These are phyloP conservation scores for Acanthisitta chloris DNA, from an alignment of 2,113 vertebrate species.

Conservation along the genomic window DNA sequence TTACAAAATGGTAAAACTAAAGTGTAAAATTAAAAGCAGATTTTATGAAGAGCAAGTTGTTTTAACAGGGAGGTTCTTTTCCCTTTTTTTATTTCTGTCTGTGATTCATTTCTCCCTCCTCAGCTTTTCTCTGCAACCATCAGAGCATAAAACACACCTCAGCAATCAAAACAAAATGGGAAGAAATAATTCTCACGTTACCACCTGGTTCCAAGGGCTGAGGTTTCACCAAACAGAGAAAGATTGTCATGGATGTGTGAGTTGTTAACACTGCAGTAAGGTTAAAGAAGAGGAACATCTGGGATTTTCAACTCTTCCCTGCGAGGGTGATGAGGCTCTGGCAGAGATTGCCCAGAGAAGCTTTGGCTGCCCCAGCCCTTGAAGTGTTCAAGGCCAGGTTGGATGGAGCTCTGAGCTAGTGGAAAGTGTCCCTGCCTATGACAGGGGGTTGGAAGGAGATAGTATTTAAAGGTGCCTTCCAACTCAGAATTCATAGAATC, in stretches of 20 bases:
- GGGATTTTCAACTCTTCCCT: not conserved
- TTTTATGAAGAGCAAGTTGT: not conserved
- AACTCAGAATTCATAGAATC: no score
- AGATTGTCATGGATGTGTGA: not conserved
- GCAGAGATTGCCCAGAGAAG: not conserved
- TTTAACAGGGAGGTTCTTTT: not conserved
- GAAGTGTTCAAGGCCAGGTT: rapidly evolving
- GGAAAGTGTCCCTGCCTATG: not conserved
- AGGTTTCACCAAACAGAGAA: not conserved
- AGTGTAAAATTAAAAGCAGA: not conserved
- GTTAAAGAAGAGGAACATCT: not conserved
- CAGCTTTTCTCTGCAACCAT: not conserved
- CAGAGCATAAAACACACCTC: not conserved
- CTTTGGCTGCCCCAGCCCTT: not conserved
- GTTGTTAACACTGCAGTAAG: not conserved
- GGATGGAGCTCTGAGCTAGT: not conserved
- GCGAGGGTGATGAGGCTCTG: not conserved
- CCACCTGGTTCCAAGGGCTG: not conserved
- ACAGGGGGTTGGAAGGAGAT: no score
- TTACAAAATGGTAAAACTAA: not conserved
- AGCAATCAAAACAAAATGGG: not conserved
- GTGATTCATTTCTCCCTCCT: not conserved
- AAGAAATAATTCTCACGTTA: not conserved
- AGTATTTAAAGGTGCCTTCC: no score
- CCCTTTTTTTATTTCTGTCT: not conserved